phyloP scores from a whole-genome alignment of 2,113 vertebrate species.

The Pholis gunnellus region DNA sequence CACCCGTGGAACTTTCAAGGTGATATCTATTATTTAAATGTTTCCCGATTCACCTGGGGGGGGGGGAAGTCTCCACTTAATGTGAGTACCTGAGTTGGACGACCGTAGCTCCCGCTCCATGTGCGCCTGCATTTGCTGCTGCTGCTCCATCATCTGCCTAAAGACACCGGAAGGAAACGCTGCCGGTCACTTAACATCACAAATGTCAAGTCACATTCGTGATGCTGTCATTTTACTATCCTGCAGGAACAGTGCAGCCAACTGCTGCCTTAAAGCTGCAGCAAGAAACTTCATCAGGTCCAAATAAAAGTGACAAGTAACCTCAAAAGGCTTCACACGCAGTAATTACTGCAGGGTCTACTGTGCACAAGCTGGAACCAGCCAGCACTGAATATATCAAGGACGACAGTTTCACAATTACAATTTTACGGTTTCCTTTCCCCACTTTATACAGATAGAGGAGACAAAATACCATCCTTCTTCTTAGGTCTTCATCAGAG shows the following conservation, averaged over 20 bases:
- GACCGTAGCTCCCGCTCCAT: conserved; percentile 95
- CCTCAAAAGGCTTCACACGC: background rate
- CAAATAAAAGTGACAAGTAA: conserved; percentile 10
- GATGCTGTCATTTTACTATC: conserved; percentile 1
- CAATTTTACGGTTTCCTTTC: background rate
- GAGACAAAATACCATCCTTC: background rate
- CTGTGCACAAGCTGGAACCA: background rate
- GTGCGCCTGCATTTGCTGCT: conserved; percentile 89
- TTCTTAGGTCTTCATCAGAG: background rate
- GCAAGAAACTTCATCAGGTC: background rate
- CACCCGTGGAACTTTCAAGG: background rate
- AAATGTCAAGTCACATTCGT: background rate
- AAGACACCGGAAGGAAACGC: conserved; percentile 50
- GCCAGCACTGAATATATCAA: conserved; percentile 1
- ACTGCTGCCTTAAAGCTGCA: conserved; percentile 10
- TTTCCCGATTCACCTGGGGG: too few species aligned
- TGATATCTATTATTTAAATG: background rate
- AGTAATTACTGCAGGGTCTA: background rate
- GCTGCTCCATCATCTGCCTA: conserved; percentile 94
- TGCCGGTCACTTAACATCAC: background rate
- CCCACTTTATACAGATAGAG: background rate
- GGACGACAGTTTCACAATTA: background rate
- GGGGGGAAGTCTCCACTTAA: background rate
- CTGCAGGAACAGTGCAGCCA: background rate
- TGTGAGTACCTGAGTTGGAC: conserved; percentile 91